Base-by-base conservation (phyloP, 1,140 invertebrate genomes). In the Scaptomyza graminum region DNA sequence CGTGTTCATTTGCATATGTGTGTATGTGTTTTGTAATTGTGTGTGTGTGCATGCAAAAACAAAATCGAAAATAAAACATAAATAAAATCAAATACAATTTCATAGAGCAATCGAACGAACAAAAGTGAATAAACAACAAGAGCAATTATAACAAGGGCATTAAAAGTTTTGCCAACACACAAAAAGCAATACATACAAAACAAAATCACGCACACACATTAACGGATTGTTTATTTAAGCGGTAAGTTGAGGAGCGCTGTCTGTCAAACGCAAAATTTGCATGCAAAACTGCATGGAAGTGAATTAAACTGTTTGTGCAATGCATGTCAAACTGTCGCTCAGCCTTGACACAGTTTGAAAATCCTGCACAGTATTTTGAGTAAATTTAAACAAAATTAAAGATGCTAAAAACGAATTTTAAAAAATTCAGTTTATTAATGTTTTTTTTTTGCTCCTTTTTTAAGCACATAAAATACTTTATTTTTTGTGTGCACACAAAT, bases 301-400 rank as follows among this genome's bases (percentile, higher is more conserved):
- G 44, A 66, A 9, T 34, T 28, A 7, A 46, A 59, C 52, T 65
- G 56, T 47, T 44, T 52, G 63, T 63, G 25, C 18, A 76, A 74
- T 59, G 55, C 34, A 16, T 76, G 50, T 72, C 66, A 70, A 70
- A 74, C 72, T 69, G 52, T 31, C 41, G 55, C 57, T 16, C 52
- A 79, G 79, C 80, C 80, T 83, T 76, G 73, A 50, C 44, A 73
- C 52, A 62, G 69, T 73, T 76, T 62, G 3, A 71, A 34, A 59
- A 52, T 65, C 64, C 49, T 67, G 74, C 0, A 8, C 54, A 56
- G 41, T 31, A 7, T 22, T 22, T 22, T 22, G 18, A 22, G 1
- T 15, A 12, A 25, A 25, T 11, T 28, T 31, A 31, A 31, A 7
- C 28, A 6, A 6, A 22, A 22, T 22, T 22, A 22, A 22, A 22